Percentiles rank a stretch among this genome's conserved stretches.
phyloP scores from a whole-genome alignment of 2,797 vertebrate genomes.

The Tamandua tetradactyla region DNA sequence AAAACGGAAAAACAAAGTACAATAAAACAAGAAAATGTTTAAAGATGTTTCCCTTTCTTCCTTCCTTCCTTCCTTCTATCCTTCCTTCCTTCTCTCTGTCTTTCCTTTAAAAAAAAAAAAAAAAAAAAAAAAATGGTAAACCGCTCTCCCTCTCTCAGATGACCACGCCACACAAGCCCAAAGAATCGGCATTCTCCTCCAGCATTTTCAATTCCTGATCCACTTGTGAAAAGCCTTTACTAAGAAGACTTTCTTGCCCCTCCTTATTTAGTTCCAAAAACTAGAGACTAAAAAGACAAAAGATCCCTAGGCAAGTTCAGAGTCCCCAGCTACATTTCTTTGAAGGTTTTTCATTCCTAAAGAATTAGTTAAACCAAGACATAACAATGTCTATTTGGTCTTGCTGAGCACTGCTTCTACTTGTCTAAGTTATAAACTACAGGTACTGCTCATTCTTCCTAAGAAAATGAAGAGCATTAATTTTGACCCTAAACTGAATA shows the following conservation, averaged over 20 bases:
- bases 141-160: background rate
- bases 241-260: background rate
- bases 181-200: background rate
- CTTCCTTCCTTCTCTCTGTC: too few relatives aligned
- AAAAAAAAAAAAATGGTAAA: too few relatives aligned
- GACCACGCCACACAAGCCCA: background rate
- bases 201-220: background rate
- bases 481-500: slow-evolving; percentile 21
- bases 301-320: background rate
- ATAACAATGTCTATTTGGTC: background rate
- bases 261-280: background rate
- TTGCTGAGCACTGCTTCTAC: background rate
- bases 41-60: too few relatives aligned
- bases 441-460: background rate
- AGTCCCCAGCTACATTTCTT: background rate
- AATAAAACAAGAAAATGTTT: too few relatives aligned
- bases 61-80: too few relatives aligned
- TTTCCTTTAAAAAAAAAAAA: too few relatives aligned
- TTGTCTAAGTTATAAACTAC: background rate
- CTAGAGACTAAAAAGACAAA: background rate
- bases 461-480: background rate
- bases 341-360: background rate
- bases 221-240: background rate
- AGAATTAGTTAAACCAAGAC: background rate
- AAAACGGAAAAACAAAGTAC: too few relatives aligned